These are phyloP conservation scores for Epiblema foenella DNA, from an alignment of 2,888 invertebrate genomes.

Conservation along the genomic window DNA sequence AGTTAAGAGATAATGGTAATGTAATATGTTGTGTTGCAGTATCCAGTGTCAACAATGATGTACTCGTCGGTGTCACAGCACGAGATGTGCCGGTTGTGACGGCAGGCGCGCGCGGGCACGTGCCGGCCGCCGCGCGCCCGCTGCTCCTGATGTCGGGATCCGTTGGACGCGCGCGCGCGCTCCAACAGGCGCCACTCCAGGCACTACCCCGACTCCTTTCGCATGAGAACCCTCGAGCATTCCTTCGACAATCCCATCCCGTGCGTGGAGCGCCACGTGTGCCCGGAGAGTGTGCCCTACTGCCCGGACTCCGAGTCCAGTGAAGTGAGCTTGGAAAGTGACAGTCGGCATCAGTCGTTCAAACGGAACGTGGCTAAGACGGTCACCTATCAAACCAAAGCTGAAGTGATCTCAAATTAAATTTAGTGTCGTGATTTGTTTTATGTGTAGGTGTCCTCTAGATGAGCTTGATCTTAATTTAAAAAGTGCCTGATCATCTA, in stretches of 20 bases:
- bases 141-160: constrained; percentile 77
- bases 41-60: constrained; percentile 83
- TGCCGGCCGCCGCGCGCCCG: constrained; percentile 69
- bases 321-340: constrained; percentile 76
- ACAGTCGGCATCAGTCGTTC: constrained; percentile 72
- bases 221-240: constrained; percentile 65
- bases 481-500: constrained; percentile 12
- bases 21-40: constrained; percentile 66
- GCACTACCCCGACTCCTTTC: constrained; percentile 60
- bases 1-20: neutral
- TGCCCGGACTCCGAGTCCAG: constrained; percentile 75
- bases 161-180: constrained; percentile 63
- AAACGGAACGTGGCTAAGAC: constrained; percentile 64
- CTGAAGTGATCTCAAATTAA: constrained; percentile 67
- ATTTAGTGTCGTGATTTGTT: constrained; percentile 39
- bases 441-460: constrained; percentile 6
- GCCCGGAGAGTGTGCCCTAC: constrained; percentile 56
- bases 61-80: constrained; percentile 88
- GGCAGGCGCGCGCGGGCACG: constrained; percentile 80
- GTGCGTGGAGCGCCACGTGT: constrained; percentile 67
- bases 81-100: constrained; percentile 89
- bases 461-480: constrained; percentile 10
- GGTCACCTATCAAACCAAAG: constrained; percentile 77
- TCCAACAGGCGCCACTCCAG: constrained; percentile 63
- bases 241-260: constrained; percentile 71